These are phyloP conservation scores for Scylla paramamosain DNA, from an alignment of 1,140 invertebrate species.

Conservation along the genomic window DNA sequence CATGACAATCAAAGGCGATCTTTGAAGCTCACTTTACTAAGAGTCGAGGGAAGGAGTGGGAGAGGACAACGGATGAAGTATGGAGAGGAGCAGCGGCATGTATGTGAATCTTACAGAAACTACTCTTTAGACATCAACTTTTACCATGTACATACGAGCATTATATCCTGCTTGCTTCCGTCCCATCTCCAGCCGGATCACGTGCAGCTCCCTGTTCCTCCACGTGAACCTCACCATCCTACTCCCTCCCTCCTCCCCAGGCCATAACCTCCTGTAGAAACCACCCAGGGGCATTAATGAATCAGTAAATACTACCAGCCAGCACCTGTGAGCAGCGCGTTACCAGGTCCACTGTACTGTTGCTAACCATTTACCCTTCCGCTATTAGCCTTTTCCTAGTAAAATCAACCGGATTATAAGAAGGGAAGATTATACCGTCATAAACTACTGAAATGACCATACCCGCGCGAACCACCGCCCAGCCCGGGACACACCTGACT, in stretches of 20 bases:
- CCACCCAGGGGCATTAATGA: neutral
- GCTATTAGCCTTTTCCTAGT: conserved; percentile 13
- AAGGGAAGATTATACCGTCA: conserved; percentile 8
- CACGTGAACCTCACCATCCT: neutral
- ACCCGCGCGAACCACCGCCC: neutral
- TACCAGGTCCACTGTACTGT: neutral
- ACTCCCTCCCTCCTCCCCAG: neutral
- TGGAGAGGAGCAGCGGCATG: neutral
- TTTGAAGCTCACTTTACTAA: too few species aligned
- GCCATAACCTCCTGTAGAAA: neutral
- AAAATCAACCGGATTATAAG: conserved; percentile 15
- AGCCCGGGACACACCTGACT: neutral
- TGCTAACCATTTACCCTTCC: conserved; percentile 19
- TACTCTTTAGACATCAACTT: neutral
- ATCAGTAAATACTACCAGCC: neutral
- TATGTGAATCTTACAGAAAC: neutral
- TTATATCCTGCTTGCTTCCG: neutral
- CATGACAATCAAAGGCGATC: too few species aligned
- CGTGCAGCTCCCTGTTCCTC: neutral
- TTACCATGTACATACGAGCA: neutral
- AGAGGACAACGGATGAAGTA: too few species aligned
- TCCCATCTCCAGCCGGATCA: neutral
- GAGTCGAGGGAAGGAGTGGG: too few species aligned
- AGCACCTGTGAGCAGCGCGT: neutral
- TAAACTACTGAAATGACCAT: neutral